Base-by-base conservation (phyloP, 2,113 vertebrate species). In the Lamprotornis superbus region DNA sequence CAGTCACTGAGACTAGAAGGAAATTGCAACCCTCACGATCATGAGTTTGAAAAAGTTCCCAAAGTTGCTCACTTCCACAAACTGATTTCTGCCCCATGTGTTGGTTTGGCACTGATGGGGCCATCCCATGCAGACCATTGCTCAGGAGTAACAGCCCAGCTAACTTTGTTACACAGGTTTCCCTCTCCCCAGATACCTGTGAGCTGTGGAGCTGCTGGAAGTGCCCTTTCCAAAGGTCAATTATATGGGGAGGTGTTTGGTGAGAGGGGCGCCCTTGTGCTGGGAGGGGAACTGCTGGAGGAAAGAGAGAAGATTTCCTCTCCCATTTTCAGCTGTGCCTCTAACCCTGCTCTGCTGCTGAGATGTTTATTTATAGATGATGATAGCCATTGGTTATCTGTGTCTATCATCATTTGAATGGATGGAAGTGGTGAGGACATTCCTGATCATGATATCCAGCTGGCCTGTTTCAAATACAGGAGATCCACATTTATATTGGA, bases 31-130 rank as follows among this genome's bases (percentile, higher is more conserved):
- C 22, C 79, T 69, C 33, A 16, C 4, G 0, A 42, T 57, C 18
- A 16, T 0, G 0, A 44, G 40, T 79, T 65, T 69, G 37, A 57
- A 68, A 40, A 73, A 22, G 19, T 59, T 82, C n/a, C 74, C 2
- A 0, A 25, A 22, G n/a, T 27, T 90, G 9, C 35, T 83, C 12
- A 18, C 12, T 50, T 90, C 31, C 11, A 10, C 1, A 1, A 20
- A 1, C 27, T 16, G 22, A 14, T 83, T 85, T 79, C 57, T 69
- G 46, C 46, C 53, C 39, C 0, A 0, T 5, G 22, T 24, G 44
- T 56, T 2, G 0, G 9, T 65, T 46, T 70, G 64, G 59, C 53
- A 24, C 23, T 44, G 53, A 35, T 28, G 4, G 1, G 24, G 28
- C 39, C 68, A 53, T 39, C 37, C 52, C 35, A 16, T 27, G 21